Conservation (phyloP, 2,888 invertebrate genomes). For the Petrolisthes manimaculis region DNA sequence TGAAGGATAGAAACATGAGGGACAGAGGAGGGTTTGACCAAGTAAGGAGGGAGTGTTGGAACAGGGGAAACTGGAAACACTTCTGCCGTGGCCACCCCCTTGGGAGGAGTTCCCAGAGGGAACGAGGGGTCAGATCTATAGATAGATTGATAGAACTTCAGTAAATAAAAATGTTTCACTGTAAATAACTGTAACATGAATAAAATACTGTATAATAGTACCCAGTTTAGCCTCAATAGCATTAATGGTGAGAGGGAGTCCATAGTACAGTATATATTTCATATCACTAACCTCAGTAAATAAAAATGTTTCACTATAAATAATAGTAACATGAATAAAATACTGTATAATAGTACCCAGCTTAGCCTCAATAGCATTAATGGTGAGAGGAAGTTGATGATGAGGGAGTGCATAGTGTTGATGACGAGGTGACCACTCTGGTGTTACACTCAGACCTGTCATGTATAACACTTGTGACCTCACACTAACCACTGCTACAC, state of each 20-base stretch:
- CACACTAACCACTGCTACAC: constrained; percentile 82
- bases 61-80: too few relatives aligned
- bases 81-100: too few relatives aligned
- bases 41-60: too few relatives aligned
- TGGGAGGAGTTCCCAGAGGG: too few relatives aligned
- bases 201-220: constrained; percentile 10
- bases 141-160: too few relatives aligned
- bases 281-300: not conserved
- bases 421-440: constrained; percentile 68
- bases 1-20: too few relatives aligned
- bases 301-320: not conserved
- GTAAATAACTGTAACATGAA: too few relatives aligned
- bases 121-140: too few relatives aligned
- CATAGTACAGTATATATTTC: constrained; percentile 31
- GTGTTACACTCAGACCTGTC: constrained; percentile 81
- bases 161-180: too few relatives aligned
- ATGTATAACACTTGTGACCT: constrained; percentile 92
- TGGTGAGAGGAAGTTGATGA: constrained; percentile 70
- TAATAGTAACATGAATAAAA: not conserved
- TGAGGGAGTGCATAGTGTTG: constrained; percentile 66
- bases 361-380: constrained; percentile 71
- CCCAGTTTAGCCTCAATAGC: constrained; percentile 70
- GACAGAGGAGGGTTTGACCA: too few relatives aligned
- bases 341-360: constrained; percentile 66
- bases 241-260: constrained; percentile 70